Percentiles rank a stretch among this genome's conserved stretches.
Conservation (phyloP, 2,113 vertebrate species). For the Osmerus eperlanus region DNA sequence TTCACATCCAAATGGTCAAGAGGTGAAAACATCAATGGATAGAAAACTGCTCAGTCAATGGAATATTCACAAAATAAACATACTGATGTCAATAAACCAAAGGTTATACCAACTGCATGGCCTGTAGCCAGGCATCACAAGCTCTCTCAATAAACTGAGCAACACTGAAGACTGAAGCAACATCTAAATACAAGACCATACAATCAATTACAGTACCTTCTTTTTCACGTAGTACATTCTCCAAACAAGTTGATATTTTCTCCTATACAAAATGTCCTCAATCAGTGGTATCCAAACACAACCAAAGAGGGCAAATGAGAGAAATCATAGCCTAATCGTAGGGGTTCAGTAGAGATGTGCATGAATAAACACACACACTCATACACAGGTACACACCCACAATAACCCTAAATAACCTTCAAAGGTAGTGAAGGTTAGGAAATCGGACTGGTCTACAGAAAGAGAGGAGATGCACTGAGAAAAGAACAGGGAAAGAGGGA, state of each 20-base stretch:
- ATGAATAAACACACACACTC: conserved; percentile 41
- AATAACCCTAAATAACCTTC: neutral
- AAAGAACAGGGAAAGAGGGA: conserved; percentile 54
- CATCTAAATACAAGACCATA: neutral
- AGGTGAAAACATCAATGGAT: too few species aligned
- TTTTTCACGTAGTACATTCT: conserved; percentile 77
- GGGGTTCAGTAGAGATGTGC: conserved; percentile 46
- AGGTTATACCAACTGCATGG: neutral
- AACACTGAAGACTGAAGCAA: conserved; percentile 3
- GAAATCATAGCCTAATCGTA: conserved; percentile 40
- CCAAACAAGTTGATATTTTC: conserved; percentile 26
- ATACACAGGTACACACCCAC: neutral
- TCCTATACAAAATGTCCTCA: conserved; percentile 49
- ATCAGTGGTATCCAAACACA: conserved; percentile 48
- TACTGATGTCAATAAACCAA: neutral
- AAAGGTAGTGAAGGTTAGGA: neutral
- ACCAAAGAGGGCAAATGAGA: conserved; percentile 25
- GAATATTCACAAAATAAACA: too few species aligned
- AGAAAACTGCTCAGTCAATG: too few species aligned
- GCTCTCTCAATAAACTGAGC: neutral
- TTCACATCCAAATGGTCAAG: too few species aligned
- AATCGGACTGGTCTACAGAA: conserved; percentile 40
- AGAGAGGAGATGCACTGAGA: conserved; percentile 50
- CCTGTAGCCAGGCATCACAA: conserved; percentile 21
- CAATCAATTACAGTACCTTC: conserved; percentile 60